A percentile compares a stretch with the other conserved stretches of the same genome.
These are phyloP conservation scores for Callipepla californica DNA, from an alignment of 2,113 vertebrate species.

Conservation along the genomic window DNA sequence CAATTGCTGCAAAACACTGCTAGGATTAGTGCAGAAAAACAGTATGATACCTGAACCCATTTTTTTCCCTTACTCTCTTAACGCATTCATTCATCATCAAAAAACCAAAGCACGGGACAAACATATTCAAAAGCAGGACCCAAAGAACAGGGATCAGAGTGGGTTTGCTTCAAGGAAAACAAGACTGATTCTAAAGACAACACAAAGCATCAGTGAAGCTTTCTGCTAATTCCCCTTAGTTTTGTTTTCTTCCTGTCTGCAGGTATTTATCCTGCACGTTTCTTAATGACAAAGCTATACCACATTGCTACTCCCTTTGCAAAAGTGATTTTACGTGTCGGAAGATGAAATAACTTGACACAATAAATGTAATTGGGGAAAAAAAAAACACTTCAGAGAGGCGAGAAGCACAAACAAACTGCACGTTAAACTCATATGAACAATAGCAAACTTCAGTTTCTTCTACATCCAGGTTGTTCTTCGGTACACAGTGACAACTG, in stretches of 20 bases:
- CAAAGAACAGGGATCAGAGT: not conserved
- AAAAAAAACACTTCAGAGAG: not conserved
- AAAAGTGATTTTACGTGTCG: rapidly evolving
- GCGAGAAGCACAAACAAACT: rapidly evolving
- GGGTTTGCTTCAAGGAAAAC: not conserved
- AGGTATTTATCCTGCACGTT: not conserved
- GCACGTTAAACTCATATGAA: not conserved
- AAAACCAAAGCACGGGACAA: not conserved
- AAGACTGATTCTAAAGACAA: not conserved
- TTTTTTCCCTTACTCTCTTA: not conserved
- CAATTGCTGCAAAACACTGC: not conserved
- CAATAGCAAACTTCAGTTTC: not conserved
- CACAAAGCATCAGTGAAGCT: not conserved
- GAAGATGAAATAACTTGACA: not conserved
- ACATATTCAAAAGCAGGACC: not conserved
- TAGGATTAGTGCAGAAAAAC: not conserved
- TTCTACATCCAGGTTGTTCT: not conserved
- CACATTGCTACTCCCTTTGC: not conserved
- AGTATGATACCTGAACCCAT: not conserved
- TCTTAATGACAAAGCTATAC: not conserved
- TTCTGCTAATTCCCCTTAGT: not conserved
- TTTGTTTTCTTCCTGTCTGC: not conserved
- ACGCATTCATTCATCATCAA: not conserved
- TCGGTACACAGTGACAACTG: not conserved
- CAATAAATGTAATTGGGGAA: rapidly evolving